Base-by-base conservation (phyloP, 2,797 vertebrate species). In the Gymnodraco acuticeps region DNA sequence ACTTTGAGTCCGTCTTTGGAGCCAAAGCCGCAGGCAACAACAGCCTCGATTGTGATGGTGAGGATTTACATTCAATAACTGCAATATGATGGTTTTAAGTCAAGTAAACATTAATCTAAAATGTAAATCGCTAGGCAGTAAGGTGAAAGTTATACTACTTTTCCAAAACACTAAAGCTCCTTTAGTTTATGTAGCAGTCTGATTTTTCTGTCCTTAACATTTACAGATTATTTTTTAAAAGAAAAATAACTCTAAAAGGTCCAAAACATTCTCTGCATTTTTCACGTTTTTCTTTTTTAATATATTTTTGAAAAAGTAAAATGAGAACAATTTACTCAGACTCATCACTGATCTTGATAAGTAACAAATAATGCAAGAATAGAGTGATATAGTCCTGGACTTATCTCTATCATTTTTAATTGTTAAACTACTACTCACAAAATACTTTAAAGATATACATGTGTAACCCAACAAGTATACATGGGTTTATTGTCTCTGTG, bases 1-100 rank as follows among this genome's bases (percentile, higher is more conserved):
- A 99, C 94, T 99, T 99, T 93, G 98, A 99, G 93, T 99, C 98
- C 17, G 98, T 99, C 75, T 99, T 99, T 92, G 98, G 98, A 95
- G 96, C 96, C 94, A 99, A 98, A 94, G 97, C 97, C 86, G 73
- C 96, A 59, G 94, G 94, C 73, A 96, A 94, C 70, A 94, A 95
- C 91, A 95, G 95, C 87, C 88, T 97, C 88, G 96, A 96, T 90
- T 94, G 96, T 90, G 95, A 96, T 74, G 98, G 98, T 99, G 96
- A 96, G 95, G 38, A 70, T 71, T 70, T 43, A 38, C 46, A 14
- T 60, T 8, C 51, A 58, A 51, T 27, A 54, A 16, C 27, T 54
- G 27, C 46, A 8, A 10, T 13, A 41, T 11, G 1, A 59, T 31
- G 68, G 23, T 61, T 16, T 63, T 63, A 19, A 15, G 16, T 2